phyloP scores from a whole-genome alignment of 2,797 vertebrate species.

The Paratrypauchen microcephalus region DNA sequence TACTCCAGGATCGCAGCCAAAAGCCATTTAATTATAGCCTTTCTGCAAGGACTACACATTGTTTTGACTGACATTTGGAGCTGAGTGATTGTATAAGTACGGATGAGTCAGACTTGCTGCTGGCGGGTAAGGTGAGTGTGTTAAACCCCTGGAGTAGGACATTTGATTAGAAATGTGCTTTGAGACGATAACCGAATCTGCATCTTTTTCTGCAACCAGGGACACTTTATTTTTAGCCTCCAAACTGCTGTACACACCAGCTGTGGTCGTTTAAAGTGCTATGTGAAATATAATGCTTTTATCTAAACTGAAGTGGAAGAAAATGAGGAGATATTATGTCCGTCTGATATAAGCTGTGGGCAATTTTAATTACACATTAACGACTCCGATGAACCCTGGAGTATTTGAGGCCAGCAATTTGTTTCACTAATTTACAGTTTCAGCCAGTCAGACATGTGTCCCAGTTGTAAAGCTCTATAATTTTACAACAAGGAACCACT shows the following conservation, averaged over 20 bases:
- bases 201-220: slow-evolving; percentile 33
- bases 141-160: slow-evolving; percentile 40
- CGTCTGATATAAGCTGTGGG: not conserved
- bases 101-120: slow-evolving; percentile 47
- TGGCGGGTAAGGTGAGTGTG: slow-evolving; percentile 50
- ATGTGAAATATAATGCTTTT: not conserved
- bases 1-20: slow-evolving; percentile 12
- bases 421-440: slow-evolving; percentile 2
- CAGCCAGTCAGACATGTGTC: not conserved
- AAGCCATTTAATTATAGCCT: slow-evolving; percentile 30
- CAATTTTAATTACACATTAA: not conserved
- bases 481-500: not conserved
- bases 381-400: not conserved
- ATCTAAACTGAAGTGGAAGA: not conserved
- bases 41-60: slow-evolving; percentile 13
- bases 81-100: slow-evolving; percentile 8
- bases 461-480: not conserved
- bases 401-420: not conserved
- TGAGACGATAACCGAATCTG: slow-evolving; percentile 49
- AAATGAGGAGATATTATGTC: not conserved
- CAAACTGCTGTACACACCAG: slow-evolving; percentile 4
- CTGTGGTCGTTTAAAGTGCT: slow-evolving; percentile 9
- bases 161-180: slow-evolving; percentile 59
- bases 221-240: slow-evolving; percentile 33
- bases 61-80: slow-evolving; percentile 28